Base-by-base conservation (phyloP, 2,888 invertebrate genomes). In the Drosophila percnosoma region DNA sequence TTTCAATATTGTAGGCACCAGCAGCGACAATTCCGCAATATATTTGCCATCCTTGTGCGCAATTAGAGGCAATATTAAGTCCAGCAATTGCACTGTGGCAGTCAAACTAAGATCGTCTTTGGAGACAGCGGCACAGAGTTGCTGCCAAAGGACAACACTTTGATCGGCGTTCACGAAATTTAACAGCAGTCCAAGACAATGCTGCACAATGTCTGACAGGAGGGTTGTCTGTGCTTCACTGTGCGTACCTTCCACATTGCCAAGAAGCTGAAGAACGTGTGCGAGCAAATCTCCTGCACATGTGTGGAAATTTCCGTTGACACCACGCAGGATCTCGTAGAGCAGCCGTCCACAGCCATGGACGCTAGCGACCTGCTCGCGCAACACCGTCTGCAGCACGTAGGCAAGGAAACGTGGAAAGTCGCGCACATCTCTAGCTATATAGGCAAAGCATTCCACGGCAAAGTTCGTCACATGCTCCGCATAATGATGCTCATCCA, bases 381-480 rank as follows among this genome's bases (percentile, higher is more conserved):
- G 94, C 76, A 95, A 93, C 42, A 98, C 94, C 61, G 95, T 95
- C 78, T 94, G 94, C 42, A 98, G 93, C 48, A 98, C 92, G 52
- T 96, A 94, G 53, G 94, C 94, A 48, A 98, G 92, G 91, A 98
- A 96, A 59, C 95, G 95, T 36, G 95, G 94, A 85, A 96, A 96
- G 85, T 98, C 97, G 80, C 95, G 96, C 15, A 97, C 96, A 94
- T 98, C 98, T 78, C 99, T 94, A 4, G 98, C 97, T 2, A 99
- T 96, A 94, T 98, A 99, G 0, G 99, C 97, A 94, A 99, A 99
- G 93, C 98, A 97, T 93, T 99, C 98, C 0, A 98, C 98, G 6
- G 99, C 98, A 95, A 99, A 99, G 90, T 96, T 96, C 81, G 97
- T 96, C 29, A 99, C 96, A 91, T 98, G 98, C 73, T 95, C 95